Conservation (phyloP, 2,888 invertebrate genomes). For the Clanis bilineata region DNA sequence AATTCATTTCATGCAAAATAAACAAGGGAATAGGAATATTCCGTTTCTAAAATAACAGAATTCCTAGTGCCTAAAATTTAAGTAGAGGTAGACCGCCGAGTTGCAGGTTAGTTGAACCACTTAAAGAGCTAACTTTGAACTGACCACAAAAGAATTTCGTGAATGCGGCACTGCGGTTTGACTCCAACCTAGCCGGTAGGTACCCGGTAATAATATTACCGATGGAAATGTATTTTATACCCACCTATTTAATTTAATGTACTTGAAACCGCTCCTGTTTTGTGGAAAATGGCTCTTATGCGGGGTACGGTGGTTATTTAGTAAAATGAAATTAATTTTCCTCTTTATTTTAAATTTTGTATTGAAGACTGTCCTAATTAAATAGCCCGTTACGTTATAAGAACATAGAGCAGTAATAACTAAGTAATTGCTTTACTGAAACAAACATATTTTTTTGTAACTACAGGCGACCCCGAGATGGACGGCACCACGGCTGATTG, state of each 20-base stretch:
- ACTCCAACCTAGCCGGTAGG: background rate
- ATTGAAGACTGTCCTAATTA: background rate
- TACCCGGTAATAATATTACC: background rate
- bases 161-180: conserved; percentile 21
- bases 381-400: background rate
- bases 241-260: conserved; percentile 2
- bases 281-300: background rate
- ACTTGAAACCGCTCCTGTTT: background rate
- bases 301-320: background rate
- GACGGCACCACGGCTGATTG: no score
- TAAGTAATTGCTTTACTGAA: background rate
- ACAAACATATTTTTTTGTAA: no score
- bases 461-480: no score
- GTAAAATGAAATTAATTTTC: background rate
- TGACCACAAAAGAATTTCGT: conserved; percentile 46
- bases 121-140: conserved; percentile 39
- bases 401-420: background rate
- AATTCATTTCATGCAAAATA: background rate
- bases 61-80: conserved; percentile 34
- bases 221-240: conserved; percentile 1
- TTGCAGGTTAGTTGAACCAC: conserved; percentile 47
- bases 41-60: conserved; percentile 14
- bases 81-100: conserved; percentile 50
- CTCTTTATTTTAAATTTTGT: background rate
- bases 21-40: background rate